phyloP scores from a whole-genome alignment of 2,888 invertebrate genomes.

The Pandemis cinnamomeana region DNA sequence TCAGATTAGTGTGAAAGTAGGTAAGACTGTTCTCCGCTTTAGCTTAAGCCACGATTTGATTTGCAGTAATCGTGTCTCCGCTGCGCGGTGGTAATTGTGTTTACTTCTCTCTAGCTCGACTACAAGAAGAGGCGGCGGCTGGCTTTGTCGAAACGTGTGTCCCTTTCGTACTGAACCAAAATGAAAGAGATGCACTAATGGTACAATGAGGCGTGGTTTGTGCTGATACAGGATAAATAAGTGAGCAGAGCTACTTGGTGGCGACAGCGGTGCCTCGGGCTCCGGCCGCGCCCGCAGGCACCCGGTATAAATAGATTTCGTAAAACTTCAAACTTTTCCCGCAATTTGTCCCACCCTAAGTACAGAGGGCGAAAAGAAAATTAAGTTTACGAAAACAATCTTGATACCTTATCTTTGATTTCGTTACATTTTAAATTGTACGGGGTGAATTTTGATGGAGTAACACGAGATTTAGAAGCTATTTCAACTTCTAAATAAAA shows the following conservation, averaged over 20 bases:
- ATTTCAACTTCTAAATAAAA: background rate
- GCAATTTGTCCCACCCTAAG: slow-evolving; percentile 22
- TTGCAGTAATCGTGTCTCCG: slow-evolving; percentile 12
- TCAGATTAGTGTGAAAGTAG: background rate
- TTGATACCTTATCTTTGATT: slow-evolving; percentile 19
- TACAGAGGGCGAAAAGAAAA: slow-evolving; percentile 22
- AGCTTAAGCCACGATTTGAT: slow-evolving; percentile 2
- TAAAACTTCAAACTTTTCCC: slow-evolving; percentile 44
- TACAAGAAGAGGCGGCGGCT: background rate
- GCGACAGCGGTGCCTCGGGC: background rate
- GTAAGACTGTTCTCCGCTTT: background rate
- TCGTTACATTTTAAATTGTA: background rate
- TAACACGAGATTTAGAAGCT: slow-evolving; percentile 5
- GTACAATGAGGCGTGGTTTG: background rate
- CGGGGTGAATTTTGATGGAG: slow-evolving; percentile 9
- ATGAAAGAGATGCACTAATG: background rate
- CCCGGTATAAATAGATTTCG: slow-evolving; percentile 48
- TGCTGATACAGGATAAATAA: background rate
- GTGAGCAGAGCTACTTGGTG: slow-evolving; percentile 2
- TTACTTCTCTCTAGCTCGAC: background rate
- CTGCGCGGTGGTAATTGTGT: slow-evolving; percentile 1
- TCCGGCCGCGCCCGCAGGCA: background rate
- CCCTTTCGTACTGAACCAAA: background rate
- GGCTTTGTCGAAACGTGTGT: background rate
- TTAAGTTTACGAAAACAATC: slow-evolving; percentile 33